phyloP scores from a whole-genome alignment of 2,113 vertebrate species.

The Deroptyus accipitrinus region DNA sequence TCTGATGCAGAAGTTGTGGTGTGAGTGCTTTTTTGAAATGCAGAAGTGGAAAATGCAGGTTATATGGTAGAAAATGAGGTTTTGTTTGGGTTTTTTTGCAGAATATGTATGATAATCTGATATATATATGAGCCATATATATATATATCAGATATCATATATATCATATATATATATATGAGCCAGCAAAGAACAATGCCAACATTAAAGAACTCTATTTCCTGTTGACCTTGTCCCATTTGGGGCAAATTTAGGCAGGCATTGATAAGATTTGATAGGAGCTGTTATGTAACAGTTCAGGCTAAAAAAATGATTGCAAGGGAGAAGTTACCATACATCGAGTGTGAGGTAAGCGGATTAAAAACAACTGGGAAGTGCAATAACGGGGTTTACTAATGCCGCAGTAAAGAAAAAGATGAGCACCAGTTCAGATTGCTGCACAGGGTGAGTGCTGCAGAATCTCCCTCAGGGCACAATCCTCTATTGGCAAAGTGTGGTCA shows the following conservation, averaged over 20 bases:
- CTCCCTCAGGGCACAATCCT: not conserved
- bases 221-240: not conserved
- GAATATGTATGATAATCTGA: not conserved
- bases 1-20: slow-evolving; percentile 23
- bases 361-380: not conserved
- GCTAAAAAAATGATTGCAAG: not conserved
- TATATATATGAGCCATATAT: no score
- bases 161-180: no score
- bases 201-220: not conserved
- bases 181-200: not conserved
- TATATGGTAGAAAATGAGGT: not conserved
- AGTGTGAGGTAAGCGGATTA: not conserved
- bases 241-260: not conserved
- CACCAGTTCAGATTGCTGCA: not conserved
- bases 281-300: not conserved
- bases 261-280: not conserved
- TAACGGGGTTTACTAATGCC: not conserved
- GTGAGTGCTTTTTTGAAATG: not conserved
- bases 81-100: not conserved
- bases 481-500: not conserved
- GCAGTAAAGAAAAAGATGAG: not conserved
- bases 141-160: no score
- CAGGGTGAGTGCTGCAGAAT: not conserved
- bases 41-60: slow-evolving; percentile 18
- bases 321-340: not conserved